Percentiles rank a stretch among this genome's conserved stretches.
These are phyloP conservation scores for Porites lutea DNA, from an alignment of 64 coral and sea anemone species.

Conservation along the genomic window DNA sequence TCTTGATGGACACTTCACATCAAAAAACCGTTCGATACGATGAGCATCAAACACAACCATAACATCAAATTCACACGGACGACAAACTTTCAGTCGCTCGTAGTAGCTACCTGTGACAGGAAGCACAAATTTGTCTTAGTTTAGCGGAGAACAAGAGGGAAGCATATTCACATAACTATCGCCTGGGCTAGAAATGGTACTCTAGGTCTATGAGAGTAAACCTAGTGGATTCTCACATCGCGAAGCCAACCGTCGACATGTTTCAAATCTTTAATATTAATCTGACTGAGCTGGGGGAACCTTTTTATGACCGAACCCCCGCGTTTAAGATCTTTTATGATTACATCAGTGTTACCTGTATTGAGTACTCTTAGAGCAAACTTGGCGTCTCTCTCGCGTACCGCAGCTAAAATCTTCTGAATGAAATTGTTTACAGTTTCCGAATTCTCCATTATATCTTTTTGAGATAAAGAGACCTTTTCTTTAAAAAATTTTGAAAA, in stretches of 20 bases:
- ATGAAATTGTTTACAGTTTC: neutral
- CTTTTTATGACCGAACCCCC: no score
- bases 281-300: no score
- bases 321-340: no score
- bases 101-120: constrained; percentile 25
- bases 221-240: no score
- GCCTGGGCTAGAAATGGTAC: no score
- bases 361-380: neutral
- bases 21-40: neutral
- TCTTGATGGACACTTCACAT: neutral
- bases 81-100: constrained; percentile 1
- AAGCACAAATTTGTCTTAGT: no score
- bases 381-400: neutral
- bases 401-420: neutral
- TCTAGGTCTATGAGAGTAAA: no score
- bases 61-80: neutral
- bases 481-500: neutral
- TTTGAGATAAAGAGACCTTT: neutral
- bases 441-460: neutral
- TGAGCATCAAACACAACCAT: neutral
- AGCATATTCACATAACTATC: no score
- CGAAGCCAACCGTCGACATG: no score
- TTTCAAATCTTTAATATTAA: no score
- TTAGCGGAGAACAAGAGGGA: no score
- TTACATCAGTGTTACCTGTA: neutral